These are phyloP conservation scores for Anniella stebbinsi DNA, from an alignment of 2,797 vertebrate species.

Conservation along the genomic window DNA sequence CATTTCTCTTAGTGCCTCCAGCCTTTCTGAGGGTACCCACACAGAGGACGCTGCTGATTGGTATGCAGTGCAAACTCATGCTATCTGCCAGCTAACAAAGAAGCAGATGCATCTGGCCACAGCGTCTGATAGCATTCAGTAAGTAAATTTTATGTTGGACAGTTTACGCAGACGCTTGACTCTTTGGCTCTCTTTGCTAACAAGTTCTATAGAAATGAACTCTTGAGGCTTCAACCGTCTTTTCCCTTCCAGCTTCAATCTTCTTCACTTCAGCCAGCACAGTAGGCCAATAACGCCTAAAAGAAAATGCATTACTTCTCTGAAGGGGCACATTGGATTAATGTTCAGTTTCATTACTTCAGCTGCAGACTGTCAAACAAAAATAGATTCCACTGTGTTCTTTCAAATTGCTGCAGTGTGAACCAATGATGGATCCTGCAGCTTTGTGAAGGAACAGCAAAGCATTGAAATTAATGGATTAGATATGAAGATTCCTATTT, in stretches of 20 bases:
- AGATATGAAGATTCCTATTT: constrained; percentile 47
- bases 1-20: constrained; percentile 56
- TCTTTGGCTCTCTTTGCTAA: constrained; percentile 68
- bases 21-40: constrained; percentile 49
- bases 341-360: constrained; percentile 57
- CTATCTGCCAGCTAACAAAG: constrained; percentile 46
- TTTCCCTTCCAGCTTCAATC: constrained; percentile 51
- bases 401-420: constrained; percentile 55
- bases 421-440: constrained; percentile 28
- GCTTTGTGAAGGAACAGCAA: constrained; percentile 41
- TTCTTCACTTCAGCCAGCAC: constrained; percentile 49
- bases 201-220: constrained; percentile 62
- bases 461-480: constrained; percentile 42
- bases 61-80: constrained; percentile 65
- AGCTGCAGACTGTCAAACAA: constrained; percentile 57
- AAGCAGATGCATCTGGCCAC: constrained; percentile 70
- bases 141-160: constrained; percentile 69
- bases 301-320: constrained; percentile 67
- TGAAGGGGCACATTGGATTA: constrained; percentile 51
- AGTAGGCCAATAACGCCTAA: constrained; percentile 57
- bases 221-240: not conserved
- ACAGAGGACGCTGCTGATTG: constrained; percentile 52
- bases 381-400: constrained; percentile 26
- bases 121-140: constrained; percentile 53
- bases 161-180: constrained; percentile 71